Percentiles rank a stretch among this genome's conserved stretches.
phyloP scores from a whole-genome alignment of 2,888 invertebrate genomes.

The Drepanosiphum platanoidis region DNA sequence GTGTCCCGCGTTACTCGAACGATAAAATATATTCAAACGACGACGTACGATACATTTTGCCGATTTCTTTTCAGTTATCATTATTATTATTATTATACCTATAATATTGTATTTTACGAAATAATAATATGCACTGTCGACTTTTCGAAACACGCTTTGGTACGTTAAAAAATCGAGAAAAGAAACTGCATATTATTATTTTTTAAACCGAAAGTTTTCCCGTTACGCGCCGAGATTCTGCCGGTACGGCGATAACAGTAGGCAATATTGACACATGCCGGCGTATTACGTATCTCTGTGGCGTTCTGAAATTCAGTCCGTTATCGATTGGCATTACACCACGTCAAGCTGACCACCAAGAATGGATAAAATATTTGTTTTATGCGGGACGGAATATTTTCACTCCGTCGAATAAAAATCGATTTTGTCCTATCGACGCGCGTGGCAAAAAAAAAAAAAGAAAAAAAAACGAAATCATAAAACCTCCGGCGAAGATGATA shows the following conservation, averaged over 20 bases:
- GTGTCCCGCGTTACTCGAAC: background rate
- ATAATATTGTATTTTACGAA: background rate
- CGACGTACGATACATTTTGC: background rate
- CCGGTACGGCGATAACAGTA: slow-evolving; percentile 9
- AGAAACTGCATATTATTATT: background rate
- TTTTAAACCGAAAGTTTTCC: background rate
- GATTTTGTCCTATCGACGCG: too few relatives aligned
- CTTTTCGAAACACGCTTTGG: background rate
- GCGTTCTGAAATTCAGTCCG: background rate
- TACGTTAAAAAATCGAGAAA: background rate
- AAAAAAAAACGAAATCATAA: too few relatives aligned
- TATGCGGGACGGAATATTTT: too few relatives aligned
- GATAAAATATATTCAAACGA: background rate
- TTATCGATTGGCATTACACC: too few relatives aligned
- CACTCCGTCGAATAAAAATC: too few relatives aligned
- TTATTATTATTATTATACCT: background rate
- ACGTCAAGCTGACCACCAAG: too few relatives aligned
- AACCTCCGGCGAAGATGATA: too few relatives aligned
- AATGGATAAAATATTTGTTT: too few relatives aligned
- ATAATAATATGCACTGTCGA: background rate
- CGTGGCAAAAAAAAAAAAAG: too few relatives aligned
- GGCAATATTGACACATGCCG: slow-evolving; percentile 33
- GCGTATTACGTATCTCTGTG: background rate
- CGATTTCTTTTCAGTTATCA: background rate
- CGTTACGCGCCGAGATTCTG: background rate